These are phyloP conservation scores for Eulemur albifrons DNA, from an alignment of 2,797 vertebrate genomes.

Conservation along the genomic window DNA sequence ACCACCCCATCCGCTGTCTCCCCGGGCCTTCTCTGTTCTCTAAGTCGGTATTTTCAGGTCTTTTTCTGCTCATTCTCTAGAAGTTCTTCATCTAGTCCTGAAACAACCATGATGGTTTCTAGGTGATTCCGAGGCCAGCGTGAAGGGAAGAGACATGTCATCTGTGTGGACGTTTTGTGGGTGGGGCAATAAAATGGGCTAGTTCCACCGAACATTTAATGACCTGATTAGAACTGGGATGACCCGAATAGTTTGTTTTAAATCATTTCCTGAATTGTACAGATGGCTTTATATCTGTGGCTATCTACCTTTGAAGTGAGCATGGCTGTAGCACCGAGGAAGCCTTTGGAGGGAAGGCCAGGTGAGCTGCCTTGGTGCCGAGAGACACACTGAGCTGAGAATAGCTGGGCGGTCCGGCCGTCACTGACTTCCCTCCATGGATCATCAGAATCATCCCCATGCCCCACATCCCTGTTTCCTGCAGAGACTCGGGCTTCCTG, in stretches of 20 bases:
- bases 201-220: too few species aligned
- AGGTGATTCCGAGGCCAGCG: background rate
- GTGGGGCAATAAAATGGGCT: too few species aligned
- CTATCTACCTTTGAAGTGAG: background rate
- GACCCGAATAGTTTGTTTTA: too few species aligned
- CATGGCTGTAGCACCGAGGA: background rate
- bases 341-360: background rate
- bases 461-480: too few species aligned
- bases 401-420: too few species aligned
- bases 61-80: background rate
- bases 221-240: too few species aligned
- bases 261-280: too few species aligned
- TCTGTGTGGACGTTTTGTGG: too few species aligned
- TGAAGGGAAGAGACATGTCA: background rate
- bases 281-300: too few species aligned
- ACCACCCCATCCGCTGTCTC: background rate
- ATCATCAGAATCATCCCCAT: too few species aligned
- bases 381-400: background rate
- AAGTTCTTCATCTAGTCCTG: background rate
- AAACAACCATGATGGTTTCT: background rate
- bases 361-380: background rate
- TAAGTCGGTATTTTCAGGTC: background rate
- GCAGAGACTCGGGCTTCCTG: too few species aligned
- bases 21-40: background rate
- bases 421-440: too few species aligned